These are phyloP conservation scores for Helleia helle DNA, from an alignment of 2,888 invertebrate genomes.

Conservation along the genomic window DNA sequence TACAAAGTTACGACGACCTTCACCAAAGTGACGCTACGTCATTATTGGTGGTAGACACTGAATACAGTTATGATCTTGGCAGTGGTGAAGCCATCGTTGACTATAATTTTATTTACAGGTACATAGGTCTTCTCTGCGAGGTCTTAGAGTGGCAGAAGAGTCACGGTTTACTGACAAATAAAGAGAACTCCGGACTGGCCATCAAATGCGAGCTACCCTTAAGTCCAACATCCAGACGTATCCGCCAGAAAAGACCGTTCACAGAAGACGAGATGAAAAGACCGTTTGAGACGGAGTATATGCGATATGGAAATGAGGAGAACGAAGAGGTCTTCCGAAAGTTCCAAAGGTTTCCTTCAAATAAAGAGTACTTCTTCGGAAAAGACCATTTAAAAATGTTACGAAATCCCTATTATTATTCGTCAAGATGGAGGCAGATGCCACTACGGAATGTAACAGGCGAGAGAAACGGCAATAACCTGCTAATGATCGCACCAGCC, in stretches of 20 bases:
- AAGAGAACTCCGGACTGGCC: slow-evolving; percentile 57
- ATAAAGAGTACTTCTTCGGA: slow-evolving; percentile 43
- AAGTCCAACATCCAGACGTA: slow-evolving; percentile 46
- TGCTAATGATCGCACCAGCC: slow-evolving; percentile 79
- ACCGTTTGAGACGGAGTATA: slow-evolving; percentile 35
- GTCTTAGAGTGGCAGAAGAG: slow-evolving; percentile 92
- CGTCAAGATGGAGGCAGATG: slow-evolving; percentile 56
- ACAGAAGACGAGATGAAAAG: slow-evolving; percentile 40
- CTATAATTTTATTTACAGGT: slow-evolving; percentile 61
- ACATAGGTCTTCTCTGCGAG: slow-evolving; percentile 88
- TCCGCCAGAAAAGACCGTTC: slow-evolving; percentile 47
- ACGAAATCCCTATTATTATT: slow-evolving; percentile 54
- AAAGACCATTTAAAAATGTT: slow-evolving; percentile 53
- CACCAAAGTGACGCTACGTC: too few relatives aligned
- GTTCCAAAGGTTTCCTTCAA: slow-evolving; percentile 25
- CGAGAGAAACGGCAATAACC: slow-evolving; percentile 78
- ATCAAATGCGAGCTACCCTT: slow-evolving; percentile 71
- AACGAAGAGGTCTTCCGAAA: slow-evolving; percentile 44
- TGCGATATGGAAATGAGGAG: slow-evolving; percentile 51
- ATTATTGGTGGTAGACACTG: too few relatives aligned
- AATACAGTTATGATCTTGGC: too few relatives aligned
- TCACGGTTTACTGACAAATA: slow-evolving; percentile 55
- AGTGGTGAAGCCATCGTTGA: not conserved
- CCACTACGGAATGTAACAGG: slow-evolving; percentile 52
- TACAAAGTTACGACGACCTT: too few relatives aligned